phyloP scores from a whole-genome alignment of 2,113 vertebrate genomes.

The Serilophus lunatus region DNA sequence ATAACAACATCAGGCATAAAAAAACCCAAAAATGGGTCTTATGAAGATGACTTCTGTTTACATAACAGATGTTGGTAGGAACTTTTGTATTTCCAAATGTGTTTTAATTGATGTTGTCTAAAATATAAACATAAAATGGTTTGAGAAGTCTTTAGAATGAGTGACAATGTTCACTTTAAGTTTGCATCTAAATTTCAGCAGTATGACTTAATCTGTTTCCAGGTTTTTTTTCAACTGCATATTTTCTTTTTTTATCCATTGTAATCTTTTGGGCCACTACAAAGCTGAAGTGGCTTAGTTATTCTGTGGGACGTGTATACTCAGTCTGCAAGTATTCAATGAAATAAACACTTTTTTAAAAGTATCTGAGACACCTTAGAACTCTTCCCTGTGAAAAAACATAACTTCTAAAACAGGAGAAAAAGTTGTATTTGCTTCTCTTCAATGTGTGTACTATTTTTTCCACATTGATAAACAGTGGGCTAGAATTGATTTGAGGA shows the following conservation, averaged over 20 bases:
- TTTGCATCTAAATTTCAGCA: background rate
- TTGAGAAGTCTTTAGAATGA: background rate
- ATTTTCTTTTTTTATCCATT: background rate
- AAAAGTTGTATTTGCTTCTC: background rate
- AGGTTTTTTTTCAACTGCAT: background rate
- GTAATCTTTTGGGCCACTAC: background rate
- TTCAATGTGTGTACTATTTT: background rate
- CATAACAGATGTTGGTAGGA: background rate
- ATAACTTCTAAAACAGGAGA: background rate
- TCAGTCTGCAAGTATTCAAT: background rate
- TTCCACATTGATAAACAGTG: background rate
- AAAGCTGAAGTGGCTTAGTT: background rate
- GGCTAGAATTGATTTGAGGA: background rate
- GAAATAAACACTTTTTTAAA: background rate
- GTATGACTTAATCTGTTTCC: background rate
- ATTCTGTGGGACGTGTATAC: background rate
- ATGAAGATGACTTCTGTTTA: background rate
- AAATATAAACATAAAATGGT: background rate
- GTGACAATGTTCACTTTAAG: background rate
- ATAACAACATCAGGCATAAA: background rate
- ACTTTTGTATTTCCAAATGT: background rate
- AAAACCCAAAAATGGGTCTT: background rate
- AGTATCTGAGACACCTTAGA: background rate
- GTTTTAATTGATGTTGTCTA: background rate
- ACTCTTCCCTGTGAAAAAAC: background rate